Evolutionary conservation across 2,113 vertebrate genomes (phyloP).

Genomic region (Ceyx melanurus): DNA sequence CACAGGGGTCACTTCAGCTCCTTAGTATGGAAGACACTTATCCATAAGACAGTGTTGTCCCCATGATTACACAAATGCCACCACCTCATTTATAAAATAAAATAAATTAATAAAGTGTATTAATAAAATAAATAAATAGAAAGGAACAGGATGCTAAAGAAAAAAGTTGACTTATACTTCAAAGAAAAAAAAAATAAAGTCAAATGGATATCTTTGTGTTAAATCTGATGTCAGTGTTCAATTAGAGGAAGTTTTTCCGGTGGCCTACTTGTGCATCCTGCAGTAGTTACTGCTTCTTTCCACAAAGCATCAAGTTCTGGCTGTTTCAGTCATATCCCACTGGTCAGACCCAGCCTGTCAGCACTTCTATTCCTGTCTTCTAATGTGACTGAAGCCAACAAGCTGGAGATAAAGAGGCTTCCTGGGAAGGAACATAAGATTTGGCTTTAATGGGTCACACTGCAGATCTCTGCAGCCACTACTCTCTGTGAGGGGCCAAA

Average conservation of each 20-base stretch:
- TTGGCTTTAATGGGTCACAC: conserved; percentile 7
- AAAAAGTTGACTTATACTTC: neutral
- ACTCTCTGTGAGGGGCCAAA: neutral
- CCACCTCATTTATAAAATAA: too few species aligned
- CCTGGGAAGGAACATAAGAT: conserved; percentile 20
- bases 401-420: conserved; percentile 48
- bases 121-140: too few species aligned
- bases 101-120: too few species aligned
- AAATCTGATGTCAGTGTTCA: neutral
- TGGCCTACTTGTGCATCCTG: neutral
- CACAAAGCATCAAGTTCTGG: neutral
- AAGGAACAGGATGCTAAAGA: neutral
- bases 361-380: neutral
- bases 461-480: neutral
- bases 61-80: neutral
- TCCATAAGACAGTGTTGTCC: neutral
- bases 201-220: neutral
- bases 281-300: neutral
- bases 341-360: conserved; percentile 10
- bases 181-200: neutral
- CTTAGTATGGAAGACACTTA: neutral
- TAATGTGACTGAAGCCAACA: neutral
- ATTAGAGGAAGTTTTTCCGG: neutral
- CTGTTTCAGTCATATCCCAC: conserved; percentile 22
- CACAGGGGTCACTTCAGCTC: neutral